Evolutionary conservation across 2,888 invertebrate genomes (phyloP).

Genomic region (Sturmia bella): DNA sequence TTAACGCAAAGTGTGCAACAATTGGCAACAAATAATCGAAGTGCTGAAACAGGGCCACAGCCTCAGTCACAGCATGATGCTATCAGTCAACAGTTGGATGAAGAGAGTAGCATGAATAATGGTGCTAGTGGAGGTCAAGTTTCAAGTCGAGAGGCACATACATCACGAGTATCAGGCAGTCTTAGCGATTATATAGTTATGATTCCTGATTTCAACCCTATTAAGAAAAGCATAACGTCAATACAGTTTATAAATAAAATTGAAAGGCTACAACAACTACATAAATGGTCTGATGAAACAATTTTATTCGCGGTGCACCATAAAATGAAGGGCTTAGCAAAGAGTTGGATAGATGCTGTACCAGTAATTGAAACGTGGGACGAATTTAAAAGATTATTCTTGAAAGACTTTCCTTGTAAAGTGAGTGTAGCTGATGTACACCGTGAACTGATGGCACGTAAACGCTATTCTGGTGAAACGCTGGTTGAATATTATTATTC

Average conservation of each 20-base stretch:
- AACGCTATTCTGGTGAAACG: neutral
- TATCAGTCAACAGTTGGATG: neutral
- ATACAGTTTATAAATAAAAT: constrained; percentile 30
- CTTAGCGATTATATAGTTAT: constrained; percentile 2
- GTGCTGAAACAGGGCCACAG: neutral
- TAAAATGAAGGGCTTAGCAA: constrained; percentile 5
- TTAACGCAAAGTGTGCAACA: neutral
- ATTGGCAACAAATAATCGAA: neutral
- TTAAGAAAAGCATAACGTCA: constrained; percentile 20
- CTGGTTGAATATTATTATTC: constrained; percentile 24
- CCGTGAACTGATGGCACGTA: neutral
- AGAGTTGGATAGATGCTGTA: constrained; percentile 13
- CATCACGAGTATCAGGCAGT: constrained; percentile 4
- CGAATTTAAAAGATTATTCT: neutral
- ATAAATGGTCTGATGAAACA: constrained; percentile 19
- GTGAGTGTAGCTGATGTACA: constrained; percentile 27
- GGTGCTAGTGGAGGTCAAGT: too few species aligned
- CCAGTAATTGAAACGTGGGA: constrained; percentile 11
- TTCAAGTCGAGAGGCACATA: neutral
- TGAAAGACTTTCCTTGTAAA: constrained; percentile 19
- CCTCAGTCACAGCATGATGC: neutral
- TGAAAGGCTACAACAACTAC: constrained; percentile 18
- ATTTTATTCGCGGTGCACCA: constrained; percentile 22
- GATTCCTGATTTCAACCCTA: constrained; percentile 24
- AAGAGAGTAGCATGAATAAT: neutral